Evolutionary conservation across 2,888 invertebrate species (phyloP).

Genomic region (Elgonia sp.): DNA sequence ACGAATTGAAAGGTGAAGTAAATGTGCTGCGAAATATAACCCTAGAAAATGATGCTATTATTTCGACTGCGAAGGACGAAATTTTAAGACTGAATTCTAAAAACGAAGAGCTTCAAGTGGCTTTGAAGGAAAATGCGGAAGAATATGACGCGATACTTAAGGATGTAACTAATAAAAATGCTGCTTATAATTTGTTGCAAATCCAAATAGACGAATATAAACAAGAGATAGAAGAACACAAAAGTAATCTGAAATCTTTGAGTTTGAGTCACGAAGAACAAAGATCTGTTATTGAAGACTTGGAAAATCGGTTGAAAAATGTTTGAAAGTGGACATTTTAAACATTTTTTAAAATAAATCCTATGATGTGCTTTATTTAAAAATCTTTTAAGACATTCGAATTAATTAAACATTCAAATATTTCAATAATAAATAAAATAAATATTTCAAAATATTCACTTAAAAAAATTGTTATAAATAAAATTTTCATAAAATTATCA

Average conservation of each 20-base stretch:
- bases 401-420: no score
- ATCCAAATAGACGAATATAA: constrained; percentile 73
- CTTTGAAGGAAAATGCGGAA: constrained; percentile 88
- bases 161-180: constrained; percentile 88
- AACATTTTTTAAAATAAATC: no score
- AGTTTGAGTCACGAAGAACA: constrained; percentile 57
- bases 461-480: no score
- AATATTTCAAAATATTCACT: no score
- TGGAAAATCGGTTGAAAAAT: constrained; percentile 82
- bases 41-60: constrained; percentile 88
- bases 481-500: no score
- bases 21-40: constrained; percentile 88
- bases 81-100: constrained; percentile 76
- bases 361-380: no score
- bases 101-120: constrained; percentile 78
- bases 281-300: constrained; percentile 81
- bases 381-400: no score
- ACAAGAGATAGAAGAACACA: constrained; percentile 59
- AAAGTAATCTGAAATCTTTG: constrained; percentile 39
- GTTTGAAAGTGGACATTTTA: no score
- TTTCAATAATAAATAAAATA: no score
- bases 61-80: constrained; percentile 84
- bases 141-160: constrained; percentile 88
- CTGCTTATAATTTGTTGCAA: constrained; percentile 81
- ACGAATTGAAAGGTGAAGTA: constrained; percentile 86